Percentiles rank a stretch among this genome's conserved stretches.
These are phyloP conservation scores for Pocillopora damicornis DNA, from an alignment of 64 coral and sea anemone genomes.

Conservation along the genomic window DNA sequence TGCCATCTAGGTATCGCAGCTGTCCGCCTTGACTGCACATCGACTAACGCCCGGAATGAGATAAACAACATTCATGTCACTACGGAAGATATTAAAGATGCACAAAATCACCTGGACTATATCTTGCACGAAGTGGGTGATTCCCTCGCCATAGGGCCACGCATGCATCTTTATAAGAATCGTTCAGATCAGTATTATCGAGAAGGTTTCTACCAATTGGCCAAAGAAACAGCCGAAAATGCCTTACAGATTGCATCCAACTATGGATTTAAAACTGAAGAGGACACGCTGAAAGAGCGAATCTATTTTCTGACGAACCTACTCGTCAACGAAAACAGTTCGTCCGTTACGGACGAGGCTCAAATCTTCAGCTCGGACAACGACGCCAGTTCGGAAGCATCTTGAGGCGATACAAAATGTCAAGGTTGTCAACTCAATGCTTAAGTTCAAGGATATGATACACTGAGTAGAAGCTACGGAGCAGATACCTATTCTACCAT, in stretches of 20 bases:
- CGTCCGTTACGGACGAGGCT: not conserved
- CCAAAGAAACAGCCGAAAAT: not conserved
- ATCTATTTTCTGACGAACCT: not conserved
- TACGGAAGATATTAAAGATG: not conserved
- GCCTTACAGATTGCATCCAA: not conserved
- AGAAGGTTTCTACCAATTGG: not conserved
- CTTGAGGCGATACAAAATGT: not conserved
- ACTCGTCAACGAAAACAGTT: not conserved
- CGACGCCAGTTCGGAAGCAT: not conserved
- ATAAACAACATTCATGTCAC: not conserved
- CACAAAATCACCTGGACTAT: not conserved
- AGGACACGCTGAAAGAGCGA: not conserved
- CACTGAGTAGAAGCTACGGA: not conserved
- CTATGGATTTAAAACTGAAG: not conserved
- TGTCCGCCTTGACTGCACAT: not conserved
- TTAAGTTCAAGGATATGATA: not conserved
- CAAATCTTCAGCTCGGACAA: not conserved
- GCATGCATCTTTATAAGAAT: not conserved
- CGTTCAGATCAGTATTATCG: constrained; percentile 7
- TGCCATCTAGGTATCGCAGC: not conserved
- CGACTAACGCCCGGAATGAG: not conserved
- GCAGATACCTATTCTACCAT: no score
- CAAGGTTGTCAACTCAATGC: not conserved
- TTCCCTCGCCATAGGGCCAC: not conserved
- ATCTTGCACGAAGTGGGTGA: not conserved